phyloP scores from a whole-genome alignment of 2,888 invertebrate genomes.

The Taenaris catops region DNA sequence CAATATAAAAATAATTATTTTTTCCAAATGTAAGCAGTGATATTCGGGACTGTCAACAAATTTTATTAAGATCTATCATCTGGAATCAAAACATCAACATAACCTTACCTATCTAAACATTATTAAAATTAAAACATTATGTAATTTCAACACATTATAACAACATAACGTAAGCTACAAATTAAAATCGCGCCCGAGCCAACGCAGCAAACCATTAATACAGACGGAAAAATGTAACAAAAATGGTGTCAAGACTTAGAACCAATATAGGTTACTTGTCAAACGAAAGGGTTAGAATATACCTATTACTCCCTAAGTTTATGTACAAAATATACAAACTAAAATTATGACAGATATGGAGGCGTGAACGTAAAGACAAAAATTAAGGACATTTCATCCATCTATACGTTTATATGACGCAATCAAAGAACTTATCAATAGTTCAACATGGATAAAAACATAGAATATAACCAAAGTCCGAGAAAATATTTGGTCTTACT shows the following conservation, averaged over 20 bases:
- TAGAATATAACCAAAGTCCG: constrained; percentile 60
- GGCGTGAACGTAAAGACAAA: constrained; percentile 27
- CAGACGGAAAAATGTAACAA: constrained; percentile 51
- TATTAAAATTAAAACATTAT: constrained; percentile 1
- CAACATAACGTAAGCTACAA: not conserved
- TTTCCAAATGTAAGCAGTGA: no score
- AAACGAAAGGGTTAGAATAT: constrained; percentile 48
- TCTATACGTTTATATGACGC: constrained; percentile 71
- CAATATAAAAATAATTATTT: no score
- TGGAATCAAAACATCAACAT: constrained; percentile 76
- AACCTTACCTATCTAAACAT: constrained; percentile 51
- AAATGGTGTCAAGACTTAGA: constrained; percentile 67
- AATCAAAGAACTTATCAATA: constrained; percentile 65
- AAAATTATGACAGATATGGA: constrained; percentile 11
- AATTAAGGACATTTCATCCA: constrained; percentile 40
- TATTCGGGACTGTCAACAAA: constrained; percentile 22
- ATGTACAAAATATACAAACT: constrained; percentile 39
- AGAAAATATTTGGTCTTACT: constrained; percentile 33
- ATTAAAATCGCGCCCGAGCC: not conserved
- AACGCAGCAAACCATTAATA: constrained; percentile 19
- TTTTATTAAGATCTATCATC: constrained; percentile 29
- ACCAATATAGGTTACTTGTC: constrained; percentile 68
- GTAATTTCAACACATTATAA: not conserved
- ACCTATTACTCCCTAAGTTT: not conserved
- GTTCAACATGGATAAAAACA: constrained; percentile 61